Percentiles rank a stretch among this genome's conserved stretches.
Evolutionary conservation across 2,888 invertebrate genomes (phyloP).

Genomic region (Bugula neritina): DNA sequence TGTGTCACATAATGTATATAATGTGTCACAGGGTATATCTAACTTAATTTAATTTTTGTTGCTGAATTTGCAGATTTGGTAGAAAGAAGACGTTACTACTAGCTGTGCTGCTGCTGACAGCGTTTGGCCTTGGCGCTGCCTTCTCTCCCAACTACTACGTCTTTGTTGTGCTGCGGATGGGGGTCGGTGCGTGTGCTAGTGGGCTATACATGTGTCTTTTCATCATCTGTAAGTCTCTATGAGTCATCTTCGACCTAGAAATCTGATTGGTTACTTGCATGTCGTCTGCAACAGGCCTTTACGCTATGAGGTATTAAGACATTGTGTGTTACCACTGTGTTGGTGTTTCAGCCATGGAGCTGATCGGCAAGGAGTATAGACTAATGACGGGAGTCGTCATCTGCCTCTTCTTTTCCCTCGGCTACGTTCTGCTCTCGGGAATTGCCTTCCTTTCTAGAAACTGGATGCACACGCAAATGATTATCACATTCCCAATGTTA

Average conservation of each 20-base stretch:
- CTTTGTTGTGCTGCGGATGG: conserved; percentile 65
- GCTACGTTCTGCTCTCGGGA: conserved; percentile 6
- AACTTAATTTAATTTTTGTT: too few species aligned
- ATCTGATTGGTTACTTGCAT: not conserved
- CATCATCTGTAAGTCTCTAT: not conserved
- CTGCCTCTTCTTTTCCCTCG: not conserved
- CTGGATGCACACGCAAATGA: conserved; percentile 7
- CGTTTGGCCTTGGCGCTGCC: conserved; percentile 64
- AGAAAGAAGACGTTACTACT: conserved; percentile 70
- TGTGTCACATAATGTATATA: too few species aligned
- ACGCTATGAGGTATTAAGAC: not conserved
- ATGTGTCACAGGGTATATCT: too few species aligned
- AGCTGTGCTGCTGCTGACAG: conserved; percentile 63
- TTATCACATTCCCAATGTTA: not conserved
- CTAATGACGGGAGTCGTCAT: not conserved
- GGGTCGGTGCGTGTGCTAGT: conserved; percentile 58
- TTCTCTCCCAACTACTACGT: conserved; percentile 67
- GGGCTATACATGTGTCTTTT: not conserved
- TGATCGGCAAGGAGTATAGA: not conserved
- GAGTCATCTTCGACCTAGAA: not conserved
- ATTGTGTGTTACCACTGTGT: not conserved
- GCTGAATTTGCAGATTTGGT: conserved; percentile 62
- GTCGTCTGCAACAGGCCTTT: not conserved
- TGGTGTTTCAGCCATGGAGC: conserved; percentile 12
- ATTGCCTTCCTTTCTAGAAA: conserved; percentile 6